These are phyloP conservation scores for Colinus virginianus DNA, from an alignment of 2,113 vertebrate genomes.

Conservation along the genomic window DNA sequence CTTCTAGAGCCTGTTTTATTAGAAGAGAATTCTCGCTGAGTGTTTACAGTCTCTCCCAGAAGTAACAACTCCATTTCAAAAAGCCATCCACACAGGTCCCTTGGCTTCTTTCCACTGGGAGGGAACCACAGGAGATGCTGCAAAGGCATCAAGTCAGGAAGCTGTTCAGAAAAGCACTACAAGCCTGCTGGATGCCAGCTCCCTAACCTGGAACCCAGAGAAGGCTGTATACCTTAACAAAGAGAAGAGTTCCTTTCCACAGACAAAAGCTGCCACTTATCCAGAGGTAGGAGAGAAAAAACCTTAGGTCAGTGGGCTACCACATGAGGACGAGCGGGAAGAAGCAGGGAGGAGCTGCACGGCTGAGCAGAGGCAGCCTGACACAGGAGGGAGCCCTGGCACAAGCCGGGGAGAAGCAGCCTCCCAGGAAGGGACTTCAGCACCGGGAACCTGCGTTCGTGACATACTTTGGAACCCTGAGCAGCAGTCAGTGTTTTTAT, in stretches of 20 bases:
- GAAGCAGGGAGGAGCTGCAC: not conserved
- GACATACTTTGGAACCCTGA: not conserved
- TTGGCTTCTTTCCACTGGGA: not conserved
- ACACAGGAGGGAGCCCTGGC: not conserved
- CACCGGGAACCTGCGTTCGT: accelerated
- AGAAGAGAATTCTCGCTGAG: not conserved
- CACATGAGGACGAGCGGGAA: not conserved
- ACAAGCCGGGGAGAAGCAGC: not conserved
- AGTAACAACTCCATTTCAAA: not conserved
- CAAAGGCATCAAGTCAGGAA: not conserved
- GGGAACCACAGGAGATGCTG: not conserved
- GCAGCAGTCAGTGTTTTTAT: not conserved
- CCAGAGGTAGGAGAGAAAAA: not conserved
- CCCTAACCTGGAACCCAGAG: not conserved
- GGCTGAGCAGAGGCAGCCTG: not conserved
- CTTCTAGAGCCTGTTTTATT: not conserved
- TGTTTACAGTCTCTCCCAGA: not conserved
- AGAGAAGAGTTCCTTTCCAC: not conserved
- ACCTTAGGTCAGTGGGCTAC: accelerated
- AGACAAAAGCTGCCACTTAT: not conserved
- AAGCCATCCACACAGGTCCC: not conserved
- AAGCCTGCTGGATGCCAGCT: not conserved
- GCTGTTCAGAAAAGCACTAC: not conserved
- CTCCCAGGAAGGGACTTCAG: not conserved
- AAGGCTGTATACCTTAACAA: not conserved